phyloP scores from a whole-genome alignment of 1,140 invertebrate genomes.

The Epicauta chinensis region DNA sequence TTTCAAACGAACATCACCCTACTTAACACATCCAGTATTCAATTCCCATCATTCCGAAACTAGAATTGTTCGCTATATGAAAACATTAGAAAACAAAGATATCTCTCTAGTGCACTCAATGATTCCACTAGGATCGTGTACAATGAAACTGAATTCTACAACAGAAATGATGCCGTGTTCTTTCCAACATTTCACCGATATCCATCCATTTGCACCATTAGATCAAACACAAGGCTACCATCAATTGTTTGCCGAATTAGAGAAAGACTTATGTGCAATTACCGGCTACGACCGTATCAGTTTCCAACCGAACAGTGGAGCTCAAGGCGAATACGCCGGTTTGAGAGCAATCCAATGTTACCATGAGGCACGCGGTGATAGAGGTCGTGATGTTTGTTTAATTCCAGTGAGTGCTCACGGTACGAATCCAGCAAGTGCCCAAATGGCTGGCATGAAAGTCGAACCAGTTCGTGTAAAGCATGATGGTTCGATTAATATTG shows the following conservation, averaged over 20 bases:
- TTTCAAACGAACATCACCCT: constrained; percentile 76
- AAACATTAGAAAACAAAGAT: constrained; percentile 96
- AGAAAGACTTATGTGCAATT: constrained; percentile 90
- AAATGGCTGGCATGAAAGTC: constrained; percentile 86
- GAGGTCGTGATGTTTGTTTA: constrained; percentile 86
- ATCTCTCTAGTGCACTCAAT: constrained; percentile 97
- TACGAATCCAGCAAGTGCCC: constrained; percentile 97
- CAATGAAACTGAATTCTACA: constrained; percentile 98
- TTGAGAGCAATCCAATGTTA: constrained; percentile 94
- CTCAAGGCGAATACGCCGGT: constrained; percentile 98
- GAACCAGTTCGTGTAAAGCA: constrained; percentile 78
- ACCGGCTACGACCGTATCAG: constrained; percentile 97
- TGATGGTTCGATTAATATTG: constrained; percentile 89
- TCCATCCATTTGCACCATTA: constrained; percentile 94
- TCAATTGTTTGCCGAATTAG: constrained; percentile 84
- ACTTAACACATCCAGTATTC: constrained; percentile 91
- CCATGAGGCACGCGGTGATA: constrained; percentile 77
- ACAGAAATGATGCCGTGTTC: constrained; percentile 98
- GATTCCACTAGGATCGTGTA: constrained; percentile 99
- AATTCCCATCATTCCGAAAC: constrained; percentile 94
- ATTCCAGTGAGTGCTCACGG: constrained; percentile 98
- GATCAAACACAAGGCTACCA: constrained; percentile 90
- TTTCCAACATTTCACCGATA: constrained; percentile 86
- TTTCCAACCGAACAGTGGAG: constrained; percentile 98
- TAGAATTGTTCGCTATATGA: constrained; percentile 95